Evolutionary conservation across 1,140 invertebrate species (phyloP).

Genomic region (Chlorops oryzae): DNA sequence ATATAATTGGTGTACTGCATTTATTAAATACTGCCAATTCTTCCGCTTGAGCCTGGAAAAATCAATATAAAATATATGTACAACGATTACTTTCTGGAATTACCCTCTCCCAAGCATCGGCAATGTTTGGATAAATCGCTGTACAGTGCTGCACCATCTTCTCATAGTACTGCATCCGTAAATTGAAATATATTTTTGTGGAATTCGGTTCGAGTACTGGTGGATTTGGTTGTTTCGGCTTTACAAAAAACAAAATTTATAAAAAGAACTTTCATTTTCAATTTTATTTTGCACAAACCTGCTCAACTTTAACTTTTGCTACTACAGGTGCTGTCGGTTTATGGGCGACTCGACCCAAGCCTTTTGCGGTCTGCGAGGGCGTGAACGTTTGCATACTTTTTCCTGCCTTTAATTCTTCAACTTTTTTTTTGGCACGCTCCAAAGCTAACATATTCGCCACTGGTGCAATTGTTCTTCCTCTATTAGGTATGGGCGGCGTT

Average conservation of each 20-base stretch:
- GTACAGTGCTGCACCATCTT: conserved; percentile 80
- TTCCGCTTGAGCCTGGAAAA: conserved; percentile 59
- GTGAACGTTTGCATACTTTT: conserved; percentile 53
- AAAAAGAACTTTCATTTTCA: no score
- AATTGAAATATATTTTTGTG: conserved; percentile 76
- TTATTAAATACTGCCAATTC: conserved; percentile 72
- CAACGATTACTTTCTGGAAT: conserved; percentile 1
- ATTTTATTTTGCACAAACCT: no score
- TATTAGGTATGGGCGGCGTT: conserved; percentile 19
- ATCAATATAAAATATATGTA: conserved; percentile 4
- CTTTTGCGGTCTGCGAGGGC: conserved; percentile 63
- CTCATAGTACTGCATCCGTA: conserved; percentile 79
- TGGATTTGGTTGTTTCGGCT: conserved; percentile 45
- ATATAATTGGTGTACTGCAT: conserved; percentile 71
- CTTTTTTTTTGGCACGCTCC: conserved; percentile 55
- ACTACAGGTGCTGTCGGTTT: conserved; percentile 21
- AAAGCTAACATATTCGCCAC: conserved; percentile 57
- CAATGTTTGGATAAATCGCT: conserved; percentile 63
- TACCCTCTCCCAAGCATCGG: conserved; percentile 67
- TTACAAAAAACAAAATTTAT: conserved; percentile 9
- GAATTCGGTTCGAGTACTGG: conserved; percentile 62
- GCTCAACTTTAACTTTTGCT: neutral
- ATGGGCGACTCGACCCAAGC: conserved; percentile 63
- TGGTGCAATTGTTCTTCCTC: conserved; percentile 54
- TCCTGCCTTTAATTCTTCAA: conserved; percentile 48